Percentiles rank a stretch among this genome's conserved stretches.
Evolutionary conservation across 2,113 vertebrate genomes (phyloP).

Genomic region (Ciconia maguari): DNA sequence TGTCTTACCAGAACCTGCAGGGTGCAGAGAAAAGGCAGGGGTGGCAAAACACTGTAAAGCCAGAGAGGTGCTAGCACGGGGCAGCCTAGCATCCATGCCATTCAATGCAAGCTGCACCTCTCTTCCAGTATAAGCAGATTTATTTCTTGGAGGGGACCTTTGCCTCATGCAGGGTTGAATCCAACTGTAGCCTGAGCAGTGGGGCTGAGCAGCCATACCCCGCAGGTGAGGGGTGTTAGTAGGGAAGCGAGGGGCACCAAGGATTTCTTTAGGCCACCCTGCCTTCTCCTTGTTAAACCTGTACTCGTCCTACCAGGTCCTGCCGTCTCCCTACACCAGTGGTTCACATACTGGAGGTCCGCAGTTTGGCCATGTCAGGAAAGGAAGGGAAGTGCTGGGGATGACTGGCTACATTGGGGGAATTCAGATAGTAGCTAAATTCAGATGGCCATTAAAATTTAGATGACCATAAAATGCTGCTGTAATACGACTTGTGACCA

Average conservation of each 20-base stretch:
- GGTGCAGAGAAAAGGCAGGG: neutral
- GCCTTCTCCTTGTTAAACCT: neutral
- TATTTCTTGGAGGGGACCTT: neutral
- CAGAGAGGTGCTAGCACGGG: neutral
- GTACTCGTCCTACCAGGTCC: neutral
- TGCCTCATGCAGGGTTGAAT: neutral
- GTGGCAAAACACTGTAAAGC: neutral
- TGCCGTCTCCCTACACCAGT: neutral
- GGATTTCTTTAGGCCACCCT: neutral
- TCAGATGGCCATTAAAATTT: neutral
- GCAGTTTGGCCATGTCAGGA: neutral
- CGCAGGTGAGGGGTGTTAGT: accelerated
- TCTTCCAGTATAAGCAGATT: neutral
- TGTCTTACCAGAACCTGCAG: neutral
- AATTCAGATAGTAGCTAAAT: neutral
- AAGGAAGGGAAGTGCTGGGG: neutral
- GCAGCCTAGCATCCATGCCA: accelerated
- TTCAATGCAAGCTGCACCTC: neutral
- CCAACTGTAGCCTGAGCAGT: neutral
- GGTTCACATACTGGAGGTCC: neutral
- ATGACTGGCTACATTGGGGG: neutral
- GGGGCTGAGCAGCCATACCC: neutral
- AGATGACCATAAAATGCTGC: neutral
- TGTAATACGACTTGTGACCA: neutral
- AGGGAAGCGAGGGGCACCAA: neutral